Evolutionary conservation across 64 coral and sea anemone genomes (phyloP).

Genomic region (Acropora yongei): DNA sequence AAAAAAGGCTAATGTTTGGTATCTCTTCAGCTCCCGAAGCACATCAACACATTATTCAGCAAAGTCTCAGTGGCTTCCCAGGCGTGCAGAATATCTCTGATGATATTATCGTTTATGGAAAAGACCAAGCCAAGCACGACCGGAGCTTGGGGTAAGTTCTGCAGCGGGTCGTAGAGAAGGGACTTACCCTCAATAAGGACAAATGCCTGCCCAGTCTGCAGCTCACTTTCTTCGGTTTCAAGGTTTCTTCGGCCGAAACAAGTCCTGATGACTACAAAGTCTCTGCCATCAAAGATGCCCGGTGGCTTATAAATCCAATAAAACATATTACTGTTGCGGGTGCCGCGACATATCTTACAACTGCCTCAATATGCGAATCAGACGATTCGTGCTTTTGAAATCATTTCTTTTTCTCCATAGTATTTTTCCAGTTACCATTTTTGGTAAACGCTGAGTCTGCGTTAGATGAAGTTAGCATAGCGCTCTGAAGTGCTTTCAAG

Average conservation of each 20-base stretch:
- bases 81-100: slow-evolving; percentile 18
- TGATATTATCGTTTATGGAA: slow-evolving; percentile 25
- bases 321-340: too few species aligned
- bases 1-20: slow-evolving; percentile 45
- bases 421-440: too few species aligned
- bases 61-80: neutral
- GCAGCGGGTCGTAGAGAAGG: neutral
- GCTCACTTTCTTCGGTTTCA: slow-evolving; percentile 31
- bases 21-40: neutral
- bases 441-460: too few species aligned
- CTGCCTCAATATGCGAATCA: too few species aligned
- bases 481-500: too few species aligned
- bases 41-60: slow-evolving; percentile 26
- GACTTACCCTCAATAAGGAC: slow-evolving; percentile 5
- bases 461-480: too few species aligned
- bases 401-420: too few species aligned
- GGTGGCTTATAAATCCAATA: neutral
- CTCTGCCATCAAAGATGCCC: neutral
- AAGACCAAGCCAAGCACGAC: slow-evolving; percentile 1
- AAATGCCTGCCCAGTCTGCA: slow-evolving; percentile 59
- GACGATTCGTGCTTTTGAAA: too few species aligned
- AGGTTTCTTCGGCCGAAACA: neutral
- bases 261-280: neutral
- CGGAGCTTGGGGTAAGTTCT: neutral
- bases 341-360: too few species aligned